Conservation (phyloP, 2,113 vertebrate genomes). For the Rhinolophus sinicus region DNA sequence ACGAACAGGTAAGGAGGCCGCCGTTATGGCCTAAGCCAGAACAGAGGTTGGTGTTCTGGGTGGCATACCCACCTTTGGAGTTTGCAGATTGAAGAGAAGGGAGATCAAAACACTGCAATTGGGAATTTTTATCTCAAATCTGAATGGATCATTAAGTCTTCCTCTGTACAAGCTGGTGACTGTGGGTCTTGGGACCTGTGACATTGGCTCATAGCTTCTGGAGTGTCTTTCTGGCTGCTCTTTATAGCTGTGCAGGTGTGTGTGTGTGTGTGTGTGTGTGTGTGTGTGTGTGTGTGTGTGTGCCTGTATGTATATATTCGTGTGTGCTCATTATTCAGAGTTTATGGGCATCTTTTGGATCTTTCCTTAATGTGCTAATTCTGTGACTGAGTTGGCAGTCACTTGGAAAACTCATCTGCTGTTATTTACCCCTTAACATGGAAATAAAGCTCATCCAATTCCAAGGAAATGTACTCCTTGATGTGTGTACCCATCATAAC, state of each 20-base stretch:
- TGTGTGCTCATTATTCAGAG: background rate
- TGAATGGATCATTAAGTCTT: background rate
- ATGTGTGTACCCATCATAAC: background rate
- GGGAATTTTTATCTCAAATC: background rate
- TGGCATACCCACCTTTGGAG: background rate
- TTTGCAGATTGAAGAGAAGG: background rate
- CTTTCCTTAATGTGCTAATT: background rate
- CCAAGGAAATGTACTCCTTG: no score
- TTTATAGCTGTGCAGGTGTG: background rate
- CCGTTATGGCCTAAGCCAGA: background rate
- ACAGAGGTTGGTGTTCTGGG: background rate
- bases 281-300: no score
- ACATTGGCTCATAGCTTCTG: background rate
- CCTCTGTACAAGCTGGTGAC: background rate
- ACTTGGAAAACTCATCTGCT: background rate
- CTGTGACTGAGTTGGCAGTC: background rate
- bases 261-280: background rate
- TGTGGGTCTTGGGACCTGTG: background rate
- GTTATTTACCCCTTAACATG: background rate
- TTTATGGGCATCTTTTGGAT: background rate
- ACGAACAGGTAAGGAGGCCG: background rate
- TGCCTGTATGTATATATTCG: no score
- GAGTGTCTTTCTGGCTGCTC: background rate
- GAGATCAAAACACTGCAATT: background rate
- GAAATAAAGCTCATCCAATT: background rate